phyloP scores from a whole-genome alignment of 1,140 invertebrate species.

The Drosophila tani region DNA sequence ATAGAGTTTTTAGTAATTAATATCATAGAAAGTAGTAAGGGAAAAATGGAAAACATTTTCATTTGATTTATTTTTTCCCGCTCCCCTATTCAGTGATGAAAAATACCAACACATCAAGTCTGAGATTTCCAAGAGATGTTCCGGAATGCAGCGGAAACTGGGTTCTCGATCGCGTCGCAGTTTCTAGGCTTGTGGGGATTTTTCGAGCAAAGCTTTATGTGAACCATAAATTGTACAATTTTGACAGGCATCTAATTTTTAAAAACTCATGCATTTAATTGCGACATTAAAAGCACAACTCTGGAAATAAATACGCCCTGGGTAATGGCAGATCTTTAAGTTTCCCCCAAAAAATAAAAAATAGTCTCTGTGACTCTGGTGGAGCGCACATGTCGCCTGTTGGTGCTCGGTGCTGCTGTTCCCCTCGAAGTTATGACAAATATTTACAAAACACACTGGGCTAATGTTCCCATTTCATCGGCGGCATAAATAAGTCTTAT shows the following conservation, averaged over 20 bases:
- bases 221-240: slow-evolving; percentile 69
- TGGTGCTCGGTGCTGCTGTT: neutral
- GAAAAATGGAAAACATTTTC: neutral
- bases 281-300: slow-evolving; percentile 78
- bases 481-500: slow-evolving; percentile 79
- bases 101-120: slow-evolving; percentile 4
- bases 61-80: neutral
- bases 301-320: slow-evolving; percentile 42
- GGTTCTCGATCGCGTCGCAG: neutral
- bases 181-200: slow-evolving; percentile 18
- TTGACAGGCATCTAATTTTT: slow-evolving; percentile 80
- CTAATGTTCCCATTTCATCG: slow-evolving; percentile 83
- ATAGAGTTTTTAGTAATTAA: neutral
- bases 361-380: slow-evolving; percentile 23
- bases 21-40: neutral
- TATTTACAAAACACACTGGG: slow-evolving; percentile 76
- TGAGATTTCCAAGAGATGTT: slow-evolving; percentile 14
- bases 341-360: slow-evolving; percentile 31
- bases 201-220: slow-evolving; percentile 55
- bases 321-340: slow-evolving; percentile 37
- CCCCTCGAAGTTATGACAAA: slow-evolving; percentile 75
- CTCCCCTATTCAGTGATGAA: neutral
- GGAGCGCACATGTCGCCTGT: slow-evolving; percentile 34
- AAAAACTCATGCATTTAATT: slow-evolving; percentile 81
- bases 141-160: neutral